Conservation (phyloP, 1,140 invertebrate species). For the Vanessa tameamea region DNA sequence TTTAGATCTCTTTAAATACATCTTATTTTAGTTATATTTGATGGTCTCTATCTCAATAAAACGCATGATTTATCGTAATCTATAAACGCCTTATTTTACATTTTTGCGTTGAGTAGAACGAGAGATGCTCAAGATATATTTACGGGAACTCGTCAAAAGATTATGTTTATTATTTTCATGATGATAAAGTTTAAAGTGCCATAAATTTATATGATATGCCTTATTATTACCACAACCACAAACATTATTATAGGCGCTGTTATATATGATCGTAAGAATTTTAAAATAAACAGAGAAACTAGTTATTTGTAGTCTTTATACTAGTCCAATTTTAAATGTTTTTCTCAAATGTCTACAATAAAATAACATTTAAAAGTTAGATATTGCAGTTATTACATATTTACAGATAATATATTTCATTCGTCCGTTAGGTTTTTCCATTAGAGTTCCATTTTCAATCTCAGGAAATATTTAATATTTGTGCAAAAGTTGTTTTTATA, state of each 20-base stretch:
- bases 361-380: too few species aligned
- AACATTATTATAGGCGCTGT: neutral
- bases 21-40: neutral
- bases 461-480: too few species aligned
- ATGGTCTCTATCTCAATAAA: neutral
- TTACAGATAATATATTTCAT: too few species aligned
- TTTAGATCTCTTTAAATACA: neutral
- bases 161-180: neutral
- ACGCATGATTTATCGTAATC: constrained; percentile 1
- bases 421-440: too few species aligned
- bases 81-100: neutral
- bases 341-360: too few species aligned
- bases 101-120: too few species aligned
- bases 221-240: neutral
- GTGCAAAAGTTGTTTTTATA: too few species aligned
- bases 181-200: neutral
- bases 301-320: too few species aligned
- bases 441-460: too few species aligned
- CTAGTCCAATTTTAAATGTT: too few species aligned
- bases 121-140: too few species aligned
- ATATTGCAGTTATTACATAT: too few species aligned
- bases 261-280: constrained; percentile 1
- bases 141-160: neutral
- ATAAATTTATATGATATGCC: neutral
- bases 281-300: neutral